Conservation (phyloP, 2,113 vertebrate species). For the Rhinolophus sinicus region DNA sequence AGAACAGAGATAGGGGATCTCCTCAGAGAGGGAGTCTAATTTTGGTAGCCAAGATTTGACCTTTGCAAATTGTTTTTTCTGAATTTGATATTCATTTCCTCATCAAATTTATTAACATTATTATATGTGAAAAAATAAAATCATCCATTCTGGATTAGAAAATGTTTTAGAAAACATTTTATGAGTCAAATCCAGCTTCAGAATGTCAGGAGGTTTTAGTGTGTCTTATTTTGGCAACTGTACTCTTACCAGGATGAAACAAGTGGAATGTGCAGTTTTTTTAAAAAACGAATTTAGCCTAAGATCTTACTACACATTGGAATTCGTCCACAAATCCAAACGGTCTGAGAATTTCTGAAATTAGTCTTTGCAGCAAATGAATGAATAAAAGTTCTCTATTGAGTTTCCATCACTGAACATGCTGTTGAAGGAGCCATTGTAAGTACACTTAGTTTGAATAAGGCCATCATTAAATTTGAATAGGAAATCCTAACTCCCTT, state of each 20-base stretch:
- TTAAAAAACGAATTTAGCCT: constrained; percentile 3
- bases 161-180: neutral
- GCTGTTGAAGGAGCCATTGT: neutral
- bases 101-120: neutral
- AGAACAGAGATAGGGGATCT: neutral
- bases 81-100: neutral
- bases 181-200: neutral
- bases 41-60: neutral
- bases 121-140: neutral
- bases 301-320: neutral
- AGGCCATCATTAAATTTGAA: neutral
- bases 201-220: neutral
- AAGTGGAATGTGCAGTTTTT: constrained; percentile 3
- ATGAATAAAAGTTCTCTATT: neutral
- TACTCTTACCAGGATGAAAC: neutral
- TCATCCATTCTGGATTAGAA: neutral
- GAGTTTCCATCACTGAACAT: neutral
- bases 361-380: constrained; percentile 9
- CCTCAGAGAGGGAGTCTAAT: neutral
- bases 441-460: neutral
- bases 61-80: neutral
- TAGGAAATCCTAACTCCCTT: neutral
- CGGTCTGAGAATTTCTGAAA: constrained; percentile 47
- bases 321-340: neutral
- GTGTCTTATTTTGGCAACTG: neutral